These are phyloP conservation scores for Gnathonemus echidnorhynchus DNA, from an alignment of 2,113 vertebrate species.

Conservation along the genomic window DNA sequence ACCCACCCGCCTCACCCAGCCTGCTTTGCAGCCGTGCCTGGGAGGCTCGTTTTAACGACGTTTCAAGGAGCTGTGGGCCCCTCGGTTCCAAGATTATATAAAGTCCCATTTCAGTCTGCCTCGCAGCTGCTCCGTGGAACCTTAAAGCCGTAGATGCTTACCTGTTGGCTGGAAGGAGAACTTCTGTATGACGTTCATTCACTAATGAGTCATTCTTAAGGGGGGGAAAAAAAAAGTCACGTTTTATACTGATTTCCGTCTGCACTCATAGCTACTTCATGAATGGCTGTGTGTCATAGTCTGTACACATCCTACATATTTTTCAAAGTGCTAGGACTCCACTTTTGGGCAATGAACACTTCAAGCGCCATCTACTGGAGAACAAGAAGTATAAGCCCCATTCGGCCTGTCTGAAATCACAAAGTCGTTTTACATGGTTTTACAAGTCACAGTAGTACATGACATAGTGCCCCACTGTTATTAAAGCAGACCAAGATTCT, in stretches of 20 bases:
- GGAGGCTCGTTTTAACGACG: neutral
- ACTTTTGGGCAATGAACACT: neutral
- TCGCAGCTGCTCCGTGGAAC: neutral
- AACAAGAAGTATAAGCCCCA: neutral
- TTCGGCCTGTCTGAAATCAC: neutral
- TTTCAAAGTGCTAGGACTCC: neutral
- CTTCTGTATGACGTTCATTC: neutral
- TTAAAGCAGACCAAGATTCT: neutral
- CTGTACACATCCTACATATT: neutral
- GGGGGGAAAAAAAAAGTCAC: neutral
- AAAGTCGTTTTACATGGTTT: neutral
- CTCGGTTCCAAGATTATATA: neutral
- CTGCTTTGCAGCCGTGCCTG: neutral
- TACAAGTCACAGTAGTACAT: neutral
- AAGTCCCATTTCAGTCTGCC: neutral
- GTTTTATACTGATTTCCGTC: neutral
- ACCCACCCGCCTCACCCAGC: neutral
- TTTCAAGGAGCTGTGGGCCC: neutral
- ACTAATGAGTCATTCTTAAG: neutral
- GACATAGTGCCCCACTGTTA: neutral
- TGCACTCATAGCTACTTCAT: neutral
- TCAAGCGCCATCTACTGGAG: conserved; percentile 32
- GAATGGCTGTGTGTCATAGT: neutral
- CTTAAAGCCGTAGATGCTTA: neutral
- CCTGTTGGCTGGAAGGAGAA: neutral